Evolutionary conservation across 2,113 vertebrate genomes (phyloP), one percentile per base, ranked within the genome.

Genomic region (Cryptotis parvus): DNA sequence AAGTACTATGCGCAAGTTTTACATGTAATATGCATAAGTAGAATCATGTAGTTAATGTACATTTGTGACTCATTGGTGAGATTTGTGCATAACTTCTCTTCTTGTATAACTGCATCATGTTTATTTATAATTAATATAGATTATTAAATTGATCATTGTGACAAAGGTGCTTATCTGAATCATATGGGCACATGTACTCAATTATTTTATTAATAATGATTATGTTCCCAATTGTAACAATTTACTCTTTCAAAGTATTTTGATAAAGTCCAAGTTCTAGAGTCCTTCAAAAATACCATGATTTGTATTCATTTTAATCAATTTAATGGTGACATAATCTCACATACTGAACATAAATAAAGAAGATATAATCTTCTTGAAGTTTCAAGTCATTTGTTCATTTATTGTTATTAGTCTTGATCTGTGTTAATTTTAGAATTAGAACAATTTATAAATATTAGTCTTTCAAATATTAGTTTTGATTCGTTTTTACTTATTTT

Each of bases 401-500:
- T 39, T 55, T 52, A 52, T 22, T 61, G 9, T 10, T 24, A 58
- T 58, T 58, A 24, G 6, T 49, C 45, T 49, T 7, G 14, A 49
- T 49, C 14, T 49, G 5, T 24, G 29, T 72, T 2, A n/a, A n/a
- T n/a, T 83, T 52, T 45, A 45, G 1, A 22, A 78, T 65, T 82
- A 65, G 15, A 66, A 63, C 37, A 33, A 27, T 72, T 77, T 49
- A 7, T 1, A n/a, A 77, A 70, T 29, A 72, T 29, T 24, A 3
- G 2, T 43, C 49, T 70, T 63, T 0, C 10, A 78, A 84, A 84
- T 69, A 87, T n/a, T 4, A 20, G 74, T 3, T 43, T 52, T 65
- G 39, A 10, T n/a, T n/a, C n/a, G 15, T 83, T 84, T 77, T 65
- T 31, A 41, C 37, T 85, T 29, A 61, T 88, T 92, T 70, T 24